Evolutionary conservation across 2,888 invertebrate genomes (phyloP).

Genomic region (Ethmia dodecea): DNA sequence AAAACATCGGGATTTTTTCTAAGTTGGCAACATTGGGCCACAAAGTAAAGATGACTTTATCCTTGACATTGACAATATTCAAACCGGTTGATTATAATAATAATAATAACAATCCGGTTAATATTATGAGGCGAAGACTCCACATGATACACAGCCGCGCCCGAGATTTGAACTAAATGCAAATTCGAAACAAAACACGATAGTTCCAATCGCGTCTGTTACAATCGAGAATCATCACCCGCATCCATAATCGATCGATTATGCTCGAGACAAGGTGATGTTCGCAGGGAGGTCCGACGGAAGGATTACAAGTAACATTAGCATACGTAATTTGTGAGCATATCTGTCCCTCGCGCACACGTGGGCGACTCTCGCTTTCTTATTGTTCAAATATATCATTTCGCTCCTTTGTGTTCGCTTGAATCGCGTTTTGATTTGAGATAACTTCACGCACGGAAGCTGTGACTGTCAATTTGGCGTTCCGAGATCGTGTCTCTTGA

Average conservation of each 20-base stretch:
- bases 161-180: constrained; percentile 19
- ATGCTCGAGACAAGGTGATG: constrained; percentile 44
- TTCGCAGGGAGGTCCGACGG: constrained; percentile 62
- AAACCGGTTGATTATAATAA: too few relatives aligned
- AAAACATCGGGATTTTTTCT: too few relatives aligned
- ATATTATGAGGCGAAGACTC: too few relatives aligned
- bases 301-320: constrained; percentile 69
- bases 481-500: constrained; percentile 30
- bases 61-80: too few relatives aligned
- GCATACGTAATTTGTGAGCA: constrained; percentile 71
- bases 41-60: too few relatives aligned
- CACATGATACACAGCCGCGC: too few relatives aligned
- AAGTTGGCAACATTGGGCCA: too few relatives aligned
- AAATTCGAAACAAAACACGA: constrained; percentile 27
- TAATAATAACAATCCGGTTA: too few relatives aligned
- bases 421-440: constrained; percentile 40
- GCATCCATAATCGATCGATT: constrained; percentile 63
- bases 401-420: constrained; percentile 37
- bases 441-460: constrained; percentile 41
- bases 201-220: constrained; percentile 26
- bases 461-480: constrained; percentile 31
- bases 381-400: constrained; percentile 59
- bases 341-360: constrained; percentile 44
- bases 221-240: constrained; percentile 28
- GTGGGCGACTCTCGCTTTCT: constrained; percentile 60